Conservation (phyloP, 2,113 vertebrate genomes). For the Muntiacus muntjak region DNA sequence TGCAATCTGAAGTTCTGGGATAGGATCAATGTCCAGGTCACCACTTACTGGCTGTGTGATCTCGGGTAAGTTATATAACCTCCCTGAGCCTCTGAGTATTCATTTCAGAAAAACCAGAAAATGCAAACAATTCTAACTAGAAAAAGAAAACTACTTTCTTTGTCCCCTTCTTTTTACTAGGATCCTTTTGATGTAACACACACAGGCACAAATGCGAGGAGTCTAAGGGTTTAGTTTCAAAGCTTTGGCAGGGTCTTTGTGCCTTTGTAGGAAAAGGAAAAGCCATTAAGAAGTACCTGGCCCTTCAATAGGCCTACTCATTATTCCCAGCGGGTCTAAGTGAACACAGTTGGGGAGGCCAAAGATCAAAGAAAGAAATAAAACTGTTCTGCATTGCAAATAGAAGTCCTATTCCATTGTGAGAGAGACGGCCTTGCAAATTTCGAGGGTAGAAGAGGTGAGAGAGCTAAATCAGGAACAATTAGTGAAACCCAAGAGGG, state of each 20-base stretch:
- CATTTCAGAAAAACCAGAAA: conserved; percentile 53
- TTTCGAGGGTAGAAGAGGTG: not conserved
- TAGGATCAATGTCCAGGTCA: not conserved
- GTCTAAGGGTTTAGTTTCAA: conserved; percentile 64
- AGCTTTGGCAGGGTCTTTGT: conserved; percentile 61
- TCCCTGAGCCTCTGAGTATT: not conserved
- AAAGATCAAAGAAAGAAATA: conserved; percentile 61
- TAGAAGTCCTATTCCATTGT: conserved; percentile 16
- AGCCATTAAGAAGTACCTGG: conserved; percentile 58
- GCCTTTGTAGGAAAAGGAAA: conserved; percentile 47
- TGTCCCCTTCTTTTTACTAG: conserved; percentile 32
- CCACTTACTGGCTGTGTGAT: not conserved
- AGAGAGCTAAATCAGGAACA: not conserved
- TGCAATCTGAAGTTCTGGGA: not conserved
- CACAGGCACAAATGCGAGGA: conserved; percentile 10
- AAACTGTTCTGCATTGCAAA: conserved; percentile 47
- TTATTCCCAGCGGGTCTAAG: conserved; percentile 58
- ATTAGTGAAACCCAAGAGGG: not conserved
- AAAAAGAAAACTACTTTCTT: conserved; percentile 50
- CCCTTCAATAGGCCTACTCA: conserved; percentile 48
- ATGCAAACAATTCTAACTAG: conserved; percentile 34
- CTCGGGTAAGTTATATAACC: not conserved
- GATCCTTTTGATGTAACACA: conserved; percentile 23
- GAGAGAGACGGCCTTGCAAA: conserved; percentile 41
- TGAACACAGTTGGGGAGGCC: conserved; percentile 42